Evolutionary conservation across 2,113 vertebrate species (phyloP), one percentile per base, ranked within the genome.

Genomic region (Percopsis transmontana): DNA sequence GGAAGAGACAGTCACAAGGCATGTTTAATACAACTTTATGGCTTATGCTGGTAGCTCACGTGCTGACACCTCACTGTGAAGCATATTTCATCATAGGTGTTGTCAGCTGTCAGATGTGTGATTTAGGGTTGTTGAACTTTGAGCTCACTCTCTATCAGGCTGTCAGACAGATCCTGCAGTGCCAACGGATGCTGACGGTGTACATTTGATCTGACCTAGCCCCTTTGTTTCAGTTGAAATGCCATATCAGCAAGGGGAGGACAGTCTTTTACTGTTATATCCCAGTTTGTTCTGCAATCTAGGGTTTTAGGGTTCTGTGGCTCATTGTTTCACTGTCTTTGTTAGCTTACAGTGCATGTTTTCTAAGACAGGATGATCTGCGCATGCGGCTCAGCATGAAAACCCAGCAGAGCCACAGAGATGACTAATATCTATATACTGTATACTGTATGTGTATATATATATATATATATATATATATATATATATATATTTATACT

Each of bases 201-300:
- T 67, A 47, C 66, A 48, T 67, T n/a, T 86, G 84, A 81, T 71
- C 84, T 76, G 24, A 63, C 82, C 83, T 90, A 85, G 87, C 85
- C 82, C 80, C 65, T 70, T 60, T 47, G 58, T 70, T 33, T 72
- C 58, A 33, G 52, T 66, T 75, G 48, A 56, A 13, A 72, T 77
- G 72, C 62, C 66, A 68, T 51, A 60, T 42, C 42, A 66, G 68
- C 44, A 62, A 62, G 52, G 8, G 20, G 11, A 23, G 27, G 47
- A 12, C 38, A n/a, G 27, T 33, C 3, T 33, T 33, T 33, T 33
- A 33, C 27, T 7, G 27, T 33, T n/a, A 33, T 33, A 7, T 2
- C 5, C 27, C 27, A 68, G 42, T 45, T 57, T 74, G 39, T 44
- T 40, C 2, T 47, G 14, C 40, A 73, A 61, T 62, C 70, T 69